Evolutionary conservation across 2,888 invertebrate species (phyloP).

Genomic region (Trichogramma dendrolimi): DNA sequence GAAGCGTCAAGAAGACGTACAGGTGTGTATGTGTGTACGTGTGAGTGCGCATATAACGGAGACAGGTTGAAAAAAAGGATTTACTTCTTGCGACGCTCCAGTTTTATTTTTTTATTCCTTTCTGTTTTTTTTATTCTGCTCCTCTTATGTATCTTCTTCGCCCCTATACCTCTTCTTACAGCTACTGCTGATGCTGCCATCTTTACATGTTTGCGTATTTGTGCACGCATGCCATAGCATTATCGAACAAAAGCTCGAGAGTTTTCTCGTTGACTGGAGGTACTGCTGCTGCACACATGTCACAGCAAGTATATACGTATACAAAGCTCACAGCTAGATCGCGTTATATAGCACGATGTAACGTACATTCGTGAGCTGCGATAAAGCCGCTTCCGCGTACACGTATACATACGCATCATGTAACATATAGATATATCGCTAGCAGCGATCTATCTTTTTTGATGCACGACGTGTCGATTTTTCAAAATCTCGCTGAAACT

Average conservation of each 20-base stretch:
- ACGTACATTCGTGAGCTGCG: constrained; percentile 12
- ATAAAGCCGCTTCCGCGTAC: neutral
- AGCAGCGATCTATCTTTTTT: constrained; percentile 16
- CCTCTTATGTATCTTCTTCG: no score
- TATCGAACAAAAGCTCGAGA: no score
- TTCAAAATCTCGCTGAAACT: constrained; percentile 20
- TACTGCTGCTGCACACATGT: neutral
- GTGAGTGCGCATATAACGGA: neutral
- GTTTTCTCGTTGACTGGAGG: no score
- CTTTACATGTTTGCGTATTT: no score
- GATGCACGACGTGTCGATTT: constrained; percentile 19
- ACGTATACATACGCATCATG: constrained; percentile 28
- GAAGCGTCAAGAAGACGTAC: constrained; percentile 25
- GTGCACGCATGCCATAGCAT: no score
- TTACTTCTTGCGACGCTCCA: no score
- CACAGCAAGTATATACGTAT: neutral
- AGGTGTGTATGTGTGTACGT: constrained; percentile 7
- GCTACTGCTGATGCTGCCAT: no score
- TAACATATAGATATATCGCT: constrained; percentile 44
- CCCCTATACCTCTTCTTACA: no score
- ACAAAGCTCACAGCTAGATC: neutral
- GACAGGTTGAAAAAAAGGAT: no score
- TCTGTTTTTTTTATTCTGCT: no score
- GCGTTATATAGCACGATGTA: neutral
- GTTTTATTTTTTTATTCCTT: no score